Base-by-base conservation (phyloP, 2,113 vertebrate genomes). In the Myiozetetes cayanensis region DNA sequence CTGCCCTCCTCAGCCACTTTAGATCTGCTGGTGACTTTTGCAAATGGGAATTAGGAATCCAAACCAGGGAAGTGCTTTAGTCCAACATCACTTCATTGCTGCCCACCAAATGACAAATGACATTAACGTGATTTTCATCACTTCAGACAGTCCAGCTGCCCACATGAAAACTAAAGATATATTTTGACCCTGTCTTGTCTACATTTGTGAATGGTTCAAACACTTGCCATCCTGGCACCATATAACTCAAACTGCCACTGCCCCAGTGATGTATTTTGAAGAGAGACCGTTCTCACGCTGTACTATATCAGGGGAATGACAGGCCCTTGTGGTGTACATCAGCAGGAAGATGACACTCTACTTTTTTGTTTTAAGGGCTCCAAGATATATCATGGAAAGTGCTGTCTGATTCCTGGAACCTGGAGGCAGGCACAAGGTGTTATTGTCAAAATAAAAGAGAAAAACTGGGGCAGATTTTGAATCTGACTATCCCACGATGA, bases 351-450 rank as follows among this genome's bases (percentile, higher is more conserved):
- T 84, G 95, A 97, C 96, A 90, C 30, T 81, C 74, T 21, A 58
- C 93, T 78, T 96, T 94, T 91, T 63, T 95, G 79, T 92, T 96
- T 96, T 87, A 94, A 96, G 84, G 88, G 44, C 83, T 90, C 63
- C 71, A 67, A 78, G 78, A 97, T 78, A 73, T 20, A 97, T 95
- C 63, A 88, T 17, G 75, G 87, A 25, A 85, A 88, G 55, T 31
- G 55, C 88, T 85, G 76, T 39, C 47, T 85, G 55, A 49, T 92
- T 93, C 78, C 77, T 91, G 90, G 58, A 78, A 90, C 46, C 82
- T 59, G 79, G 55, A 90, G 66, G 67, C 82, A 90, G 52, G 56
- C 25, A 77, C 53, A 43, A 67, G 61, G 79, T 74, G 39, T 55
- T 78, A 33, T 3, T n/a, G 43, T 67, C 73, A 87, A 92, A 93